Conservation (phyloP, 2,797 vertebrate species). For the Pseudochirops corinnae region DNA sequence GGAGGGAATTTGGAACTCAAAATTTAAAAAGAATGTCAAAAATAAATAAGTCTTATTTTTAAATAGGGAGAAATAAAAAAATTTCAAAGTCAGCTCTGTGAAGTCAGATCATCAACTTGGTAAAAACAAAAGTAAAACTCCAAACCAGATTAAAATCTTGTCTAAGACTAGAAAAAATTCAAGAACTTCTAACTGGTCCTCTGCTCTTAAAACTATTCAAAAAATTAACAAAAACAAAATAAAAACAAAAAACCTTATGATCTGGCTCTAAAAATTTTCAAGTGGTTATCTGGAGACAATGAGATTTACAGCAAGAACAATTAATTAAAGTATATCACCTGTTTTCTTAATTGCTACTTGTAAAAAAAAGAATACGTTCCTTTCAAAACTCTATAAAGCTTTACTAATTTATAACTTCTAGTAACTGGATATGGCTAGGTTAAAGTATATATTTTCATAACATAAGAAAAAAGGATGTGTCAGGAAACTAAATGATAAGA, state of each 20-base stretch:
- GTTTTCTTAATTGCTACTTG: neutral
- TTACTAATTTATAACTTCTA: neutral
- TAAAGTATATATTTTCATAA: neutral
- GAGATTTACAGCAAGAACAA: neutral
- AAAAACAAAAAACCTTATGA: neutral
- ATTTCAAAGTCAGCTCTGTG: no score
- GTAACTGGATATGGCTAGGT: neutral
- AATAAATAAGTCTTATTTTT: neutral
- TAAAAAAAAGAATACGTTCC: neutral
- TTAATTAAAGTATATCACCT: neutral
- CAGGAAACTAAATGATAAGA: neutral
- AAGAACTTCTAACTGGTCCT: neutral
- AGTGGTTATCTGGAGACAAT: neutral
- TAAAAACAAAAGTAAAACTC: neutral
- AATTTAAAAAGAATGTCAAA: neutral
- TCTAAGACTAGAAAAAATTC: neutral
- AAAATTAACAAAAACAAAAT: neutral
- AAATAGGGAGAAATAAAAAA: neutral
- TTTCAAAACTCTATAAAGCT: neutral
- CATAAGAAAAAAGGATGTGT: neutral
- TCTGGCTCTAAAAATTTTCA: neutral
- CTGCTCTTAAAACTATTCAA: neutral
- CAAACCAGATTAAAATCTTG: neutral
- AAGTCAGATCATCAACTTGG: no score
- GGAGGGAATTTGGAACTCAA: neutral